A percentile compares a stretch with the other conserved stretches of the same genome.
These are phyloP conservation scores for Polydrusus pterygomalis DNA, from an alignment of 2,888 invertebrate genomes.

Conservation along the genomic window DNA sequence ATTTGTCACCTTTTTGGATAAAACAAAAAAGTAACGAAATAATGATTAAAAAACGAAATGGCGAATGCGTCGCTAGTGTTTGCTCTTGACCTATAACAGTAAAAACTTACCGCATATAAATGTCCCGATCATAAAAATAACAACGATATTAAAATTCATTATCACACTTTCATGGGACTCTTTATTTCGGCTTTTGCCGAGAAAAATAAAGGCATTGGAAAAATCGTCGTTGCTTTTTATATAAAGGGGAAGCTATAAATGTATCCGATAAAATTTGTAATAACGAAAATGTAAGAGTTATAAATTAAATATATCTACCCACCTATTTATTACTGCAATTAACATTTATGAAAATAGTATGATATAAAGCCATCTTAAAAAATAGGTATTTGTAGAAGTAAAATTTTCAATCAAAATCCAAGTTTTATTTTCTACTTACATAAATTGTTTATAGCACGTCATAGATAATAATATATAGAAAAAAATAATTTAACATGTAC, in stretches of 20 bases:
- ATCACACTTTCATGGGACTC: background rate
- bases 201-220: background rate
- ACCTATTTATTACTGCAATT: constrained; percentile 15
- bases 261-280: constrained; percentile 21
- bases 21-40: no score
- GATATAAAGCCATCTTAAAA: background rate
- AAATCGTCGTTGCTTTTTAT: constrained; percentile 4
- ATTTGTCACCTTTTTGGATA: no score
- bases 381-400: background rate
- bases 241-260: background rate
- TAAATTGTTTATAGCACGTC: no score
- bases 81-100: no score
- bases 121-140: constrained; percentile 12
- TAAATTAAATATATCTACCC: constrained; percentile 25
- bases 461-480: no score
- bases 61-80: no score
- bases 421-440: no score
- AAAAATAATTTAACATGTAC: no score
- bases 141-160: constrained; percentile 20
- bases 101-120: constrained; percentile 26
- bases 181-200: background rate
- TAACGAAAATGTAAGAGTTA: constrained; percentile 19
- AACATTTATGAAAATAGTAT: background rate
- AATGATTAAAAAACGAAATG: no score
- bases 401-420: no score